Conservation (phyloP, 2,888 invertebrate species). For the Tetragonula carbonaria region DNA sequence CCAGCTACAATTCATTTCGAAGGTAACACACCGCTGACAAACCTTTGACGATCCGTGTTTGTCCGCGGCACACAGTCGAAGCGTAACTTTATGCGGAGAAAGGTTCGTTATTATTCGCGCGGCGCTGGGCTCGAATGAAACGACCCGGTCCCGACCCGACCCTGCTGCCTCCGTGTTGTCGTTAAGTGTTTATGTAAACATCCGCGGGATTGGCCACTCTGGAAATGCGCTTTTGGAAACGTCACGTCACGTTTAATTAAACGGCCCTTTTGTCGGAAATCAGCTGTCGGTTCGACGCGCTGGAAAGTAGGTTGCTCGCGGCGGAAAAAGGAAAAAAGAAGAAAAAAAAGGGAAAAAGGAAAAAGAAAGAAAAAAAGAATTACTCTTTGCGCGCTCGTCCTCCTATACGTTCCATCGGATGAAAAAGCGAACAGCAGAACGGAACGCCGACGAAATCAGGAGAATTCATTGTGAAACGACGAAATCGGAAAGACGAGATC, state of each 20-base stretch:
- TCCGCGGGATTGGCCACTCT: neutral
- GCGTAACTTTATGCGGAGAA: slow-evolving; percentile 28
- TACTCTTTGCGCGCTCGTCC: no score
- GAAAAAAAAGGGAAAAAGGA: no score
- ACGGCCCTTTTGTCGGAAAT: neutral
- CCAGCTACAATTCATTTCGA: slow-evolving; percentile 26
- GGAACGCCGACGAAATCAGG: neutral
- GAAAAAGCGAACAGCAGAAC: neutral
- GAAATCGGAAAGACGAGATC: neutral
- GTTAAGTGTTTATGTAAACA: slow-evolving; percentile 19
- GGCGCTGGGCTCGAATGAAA: neutral
- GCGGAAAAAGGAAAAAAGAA: no score
- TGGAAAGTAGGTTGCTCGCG: no score
- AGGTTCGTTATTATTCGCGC: neutral
- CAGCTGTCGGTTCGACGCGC: neutral
- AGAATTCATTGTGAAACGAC: neutral
- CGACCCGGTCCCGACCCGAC: neutral
- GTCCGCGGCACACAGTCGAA: slow-evolving; percentile 18
- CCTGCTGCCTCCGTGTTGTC: neutral
- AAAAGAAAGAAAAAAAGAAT: no score
- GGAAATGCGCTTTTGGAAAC: slow-evolving; percentile 1
- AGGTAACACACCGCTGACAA: slow-evolving; percentile 18
- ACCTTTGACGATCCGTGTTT: slow-evolving; percentile 27
- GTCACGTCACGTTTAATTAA: slow-evolving; percentile 16
- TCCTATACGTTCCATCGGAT: no score